A percentile compares a stretch with the other conserved stretches of the same genome.
These are phyloP conservation scores for Paramormyrops hopkinsi DNA, from an alignment of 2,797 vertebrate genomes.

Conservation along the genomic window DNA sequence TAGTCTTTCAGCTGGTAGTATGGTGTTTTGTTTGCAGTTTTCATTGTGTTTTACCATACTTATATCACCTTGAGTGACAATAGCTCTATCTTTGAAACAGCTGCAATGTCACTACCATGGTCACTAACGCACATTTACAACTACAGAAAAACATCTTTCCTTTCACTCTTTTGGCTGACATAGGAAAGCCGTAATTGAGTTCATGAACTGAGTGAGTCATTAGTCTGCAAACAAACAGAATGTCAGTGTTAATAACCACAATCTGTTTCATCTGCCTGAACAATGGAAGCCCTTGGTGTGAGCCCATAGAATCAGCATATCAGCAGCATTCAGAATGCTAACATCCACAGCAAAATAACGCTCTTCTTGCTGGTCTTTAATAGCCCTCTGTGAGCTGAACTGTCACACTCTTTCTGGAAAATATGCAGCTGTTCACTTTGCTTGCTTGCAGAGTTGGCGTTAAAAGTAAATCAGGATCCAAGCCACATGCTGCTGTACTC, in stretches of 20 bases:
- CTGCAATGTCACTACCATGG: background rate
- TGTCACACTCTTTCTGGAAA: background rate
- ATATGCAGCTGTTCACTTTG: background rate
- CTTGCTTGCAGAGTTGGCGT: background rate
- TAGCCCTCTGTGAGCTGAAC: background rate
- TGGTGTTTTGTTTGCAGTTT: background rate
- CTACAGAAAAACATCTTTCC: background rate
- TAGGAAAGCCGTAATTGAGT: background rate
- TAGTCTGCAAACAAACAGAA: constrained; percentile 7
- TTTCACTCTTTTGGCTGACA: background rate
- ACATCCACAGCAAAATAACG: background rate
- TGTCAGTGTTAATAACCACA: background rate
- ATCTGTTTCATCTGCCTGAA: background rate
- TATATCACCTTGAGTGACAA: background rate
- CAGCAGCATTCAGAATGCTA: background rate
- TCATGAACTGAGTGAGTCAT: constrained; percentile 2
- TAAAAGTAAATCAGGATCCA: background rate
- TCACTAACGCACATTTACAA: background rate
- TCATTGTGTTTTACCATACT: background rate
- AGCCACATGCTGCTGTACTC: background rate
- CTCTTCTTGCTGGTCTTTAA: background rate
- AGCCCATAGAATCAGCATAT: background rate
- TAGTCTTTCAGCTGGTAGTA: background rate
- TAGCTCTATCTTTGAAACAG: background rate
- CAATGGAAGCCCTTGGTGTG: background rate